Conservation (phyloP, 2,888 invertebrate genomes). For the Proisotoma minuta region DNA sequence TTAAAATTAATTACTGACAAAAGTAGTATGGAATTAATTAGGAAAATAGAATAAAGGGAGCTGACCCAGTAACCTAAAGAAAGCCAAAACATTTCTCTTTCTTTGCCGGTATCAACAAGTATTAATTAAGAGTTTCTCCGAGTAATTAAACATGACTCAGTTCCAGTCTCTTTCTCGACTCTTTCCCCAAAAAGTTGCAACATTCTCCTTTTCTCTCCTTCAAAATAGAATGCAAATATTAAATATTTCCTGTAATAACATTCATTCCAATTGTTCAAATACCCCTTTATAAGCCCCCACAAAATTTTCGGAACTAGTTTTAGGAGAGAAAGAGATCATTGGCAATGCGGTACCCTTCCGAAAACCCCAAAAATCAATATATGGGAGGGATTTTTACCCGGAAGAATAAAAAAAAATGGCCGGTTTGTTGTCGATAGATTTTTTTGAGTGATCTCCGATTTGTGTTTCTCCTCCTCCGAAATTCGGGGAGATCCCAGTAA, state of each 20-base stretch:
- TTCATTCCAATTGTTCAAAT: neutral
- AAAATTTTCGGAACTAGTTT: constrained; percentile 5
- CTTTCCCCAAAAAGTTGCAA: too few relatives aligned
- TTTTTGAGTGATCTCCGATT: constrained; percentile 1
- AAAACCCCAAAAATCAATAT: constrained; percentile 2
- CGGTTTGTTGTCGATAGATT: constrained; percentile 12
- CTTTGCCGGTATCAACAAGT: neutral
- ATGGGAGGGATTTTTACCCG: constrained; percentile 11
- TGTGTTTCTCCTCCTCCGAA: neutral
- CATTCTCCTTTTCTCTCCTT: neutral
- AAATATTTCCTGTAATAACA: neutral
- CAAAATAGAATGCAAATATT: neutral
- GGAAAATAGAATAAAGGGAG: too few relatives aligned
- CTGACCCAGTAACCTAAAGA: too few relatives aligned
- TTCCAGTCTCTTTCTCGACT: neutral
- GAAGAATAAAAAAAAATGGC: constrained; percentile 3
- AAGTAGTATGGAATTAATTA: too few relatives aligned
- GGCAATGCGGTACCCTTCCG: neutral
- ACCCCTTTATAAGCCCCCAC: neutral
- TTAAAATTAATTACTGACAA: too few relatives aligned
- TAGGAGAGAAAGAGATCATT: neutral
- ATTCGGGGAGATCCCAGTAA: neutral
- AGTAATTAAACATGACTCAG: neutral
- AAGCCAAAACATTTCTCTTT: too few relatives aligned
- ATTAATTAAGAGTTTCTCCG: constrained; percentile 5